A percentile compares a stretch with the other conserved stretches of the same genome.
Evolutionary conservation across 2,888 invertebrate species (phyloP).

Genomic region (Lithophane leautieri): DNA sequence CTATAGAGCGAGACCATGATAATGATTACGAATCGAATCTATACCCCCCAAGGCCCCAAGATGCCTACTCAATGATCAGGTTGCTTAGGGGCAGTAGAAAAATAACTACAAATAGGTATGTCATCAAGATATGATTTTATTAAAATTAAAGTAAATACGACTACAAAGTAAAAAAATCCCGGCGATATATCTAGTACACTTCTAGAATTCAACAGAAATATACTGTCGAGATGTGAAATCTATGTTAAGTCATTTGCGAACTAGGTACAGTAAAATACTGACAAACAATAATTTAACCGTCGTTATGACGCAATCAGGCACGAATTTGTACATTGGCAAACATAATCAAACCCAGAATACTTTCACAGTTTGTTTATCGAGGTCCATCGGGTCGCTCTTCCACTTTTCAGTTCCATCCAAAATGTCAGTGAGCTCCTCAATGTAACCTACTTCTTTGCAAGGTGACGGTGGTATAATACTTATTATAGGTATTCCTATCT

Average conservation of each 20-base stretch:
- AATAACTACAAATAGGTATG: slow-evolving; percentile 17
- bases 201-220: slow-evolving; percentile 63
- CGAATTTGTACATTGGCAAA: slow-evolving; percentile 74
- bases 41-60: background rate
- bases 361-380: slow-evolving; percentile 85
- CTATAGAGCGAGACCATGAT: background rate
- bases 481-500: slow-evolving; percentile 93
- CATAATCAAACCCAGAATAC: slow-evolving; percentile 86
- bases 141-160: slow-evolving; percentile 58
- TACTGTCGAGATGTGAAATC: slow-evolving; percentile 47
- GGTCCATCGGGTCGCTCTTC: slow-evolving; percentile 79
- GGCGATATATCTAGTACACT: slow-evolving; percentile 53
- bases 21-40: slow-evolving; percentile 26
- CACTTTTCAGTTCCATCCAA: slow-evolving; percentile 79
- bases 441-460: slow-evolving; percentile 83
- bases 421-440: slow-evolving; percentile 78
- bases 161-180: slow-evolving; percentile 54
- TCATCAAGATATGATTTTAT: slow-evolving; percentile 51
- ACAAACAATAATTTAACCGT: slow-evolving; percentile 65
- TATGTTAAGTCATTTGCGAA: slow-evolving; percentile 52
- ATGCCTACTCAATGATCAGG: background rate
- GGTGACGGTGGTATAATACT: slow-evolving; percentile 88
- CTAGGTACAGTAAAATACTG: slow-evolving; percentile 55
- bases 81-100: background rate
- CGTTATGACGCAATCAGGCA: slow-evolving; percentile 61